Evolutionary conservation across 2,888 invertebrate genomes (phyloP).

Genomic region (Coenonympha arcania): DNA sequence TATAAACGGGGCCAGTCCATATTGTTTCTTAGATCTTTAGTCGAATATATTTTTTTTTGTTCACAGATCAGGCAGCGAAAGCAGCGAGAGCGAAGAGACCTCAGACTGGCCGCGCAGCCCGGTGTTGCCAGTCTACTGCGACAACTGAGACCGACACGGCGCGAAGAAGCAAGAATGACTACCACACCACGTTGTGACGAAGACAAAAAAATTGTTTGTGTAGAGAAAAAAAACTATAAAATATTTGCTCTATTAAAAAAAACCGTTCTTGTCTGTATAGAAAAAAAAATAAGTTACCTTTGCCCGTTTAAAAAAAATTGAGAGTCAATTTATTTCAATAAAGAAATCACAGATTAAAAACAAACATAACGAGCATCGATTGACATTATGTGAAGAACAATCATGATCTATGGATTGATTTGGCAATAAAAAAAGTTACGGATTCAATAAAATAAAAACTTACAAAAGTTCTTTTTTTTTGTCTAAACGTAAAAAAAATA

Average conservation of each 20-base stretch:
- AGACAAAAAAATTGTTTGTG: not conserved
- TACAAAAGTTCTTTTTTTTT: too few species aligned
- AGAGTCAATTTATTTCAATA: not conserved
- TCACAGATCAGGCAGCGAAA: constrained; percentile 76
- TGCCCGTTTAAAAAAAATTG: not conserved
- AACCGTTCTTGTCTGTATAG: too few species aligned
- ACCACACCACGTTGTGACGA: constrained; percentile 5
- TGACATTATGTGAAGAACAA: too few species aligned
- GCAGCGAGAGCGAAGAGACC: constrained; percentile 74
- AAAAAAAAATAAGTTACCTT: not conserved
- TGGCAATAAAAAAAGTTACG: too few species aligned
- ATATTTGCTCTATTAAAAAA: not conserved
- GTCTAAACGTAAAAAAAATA: too few species aligned
- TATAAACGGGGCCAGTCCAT: too few species aligned
- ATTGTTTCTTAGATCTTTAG: too few species aligned
- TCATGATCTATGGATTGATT: too few species aligned
- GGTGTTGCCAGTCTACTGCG: constrained; percentile 74
- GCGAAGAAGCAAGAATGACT: constrained; percentile 6
- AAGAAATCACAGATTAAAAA: not conserved
- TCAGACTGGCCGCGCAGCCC: constrained; percentile 78
- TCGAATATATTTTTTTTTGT: constrained; percentile 20
- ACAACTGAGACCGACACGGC: constrained; percentile 41
- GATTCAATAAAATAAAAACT: not conserved
- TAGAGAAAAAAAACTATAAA: not conserved
- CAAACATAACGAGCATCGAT: too few species aligned